Evolutionary conservation across 2,113 vertebrate genomes (phyloP), one percentile per base, ranked within the genome.

Genomic region (Podarcis cretensis): DNA sequence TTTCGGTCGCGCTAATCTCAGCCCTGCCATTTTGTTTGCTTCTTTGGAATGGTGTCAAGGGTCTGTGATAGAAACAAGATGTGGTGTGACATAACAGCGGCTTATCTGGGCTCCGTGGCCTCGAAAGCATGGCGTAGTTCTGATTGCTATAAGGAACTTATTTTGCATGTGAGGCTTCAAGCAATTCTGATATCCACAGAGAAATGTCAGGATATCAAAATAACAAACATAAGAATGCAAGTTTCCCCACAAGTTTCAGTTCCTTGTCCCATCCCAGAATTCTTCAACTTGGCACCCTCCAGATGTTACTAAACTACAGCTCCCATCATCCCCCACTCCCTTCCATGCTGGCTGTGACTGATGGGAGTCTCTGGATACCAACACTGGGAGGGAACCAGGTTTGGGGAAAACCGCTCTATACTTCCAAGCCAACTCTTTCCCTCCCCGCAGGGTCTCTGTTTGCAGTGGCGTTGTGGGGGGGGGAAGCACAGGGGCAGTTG

Each of bases 41-140:
- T 7, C 71, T 35, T 91, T 93, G 95, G 94, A 94, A 93, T 75
- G 40, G n/a, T 91, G 85, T 94, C 93, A 91, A 91, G 69, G 86
- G 75, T 73, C 89, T 91, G 82, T 3, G 0, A 63, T 93, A 88
- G 90, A 92, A 93, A 71, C 73, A 86, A 71, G 85, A 63, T 85
- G 80, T 91, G 94, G 91, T 94, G 91, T 92, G 89, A 92, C 71
- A 89, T 59, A 84, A 87, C 88, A 89, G 78, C 63, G 6, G 92
- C n/a, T 94, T 92, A 87, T 91, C 84, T 84, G 88, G 78, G 85
- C 93, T 88, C 92, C 75, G 81, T 87, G 93, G 93, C 85, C 84
- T 74, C 73, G 35, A 57, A 87, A 87, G 23, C 48, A 59, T 37
- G 59, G 74, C 5, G 43, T 40, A 75, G 37, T 35, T 18, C 37